These are phyloP conservation scores for Eumerus sabulonum DNA, from an alignment of 2,888 invertebrate species.

Conservation along the genomic window DNA sequence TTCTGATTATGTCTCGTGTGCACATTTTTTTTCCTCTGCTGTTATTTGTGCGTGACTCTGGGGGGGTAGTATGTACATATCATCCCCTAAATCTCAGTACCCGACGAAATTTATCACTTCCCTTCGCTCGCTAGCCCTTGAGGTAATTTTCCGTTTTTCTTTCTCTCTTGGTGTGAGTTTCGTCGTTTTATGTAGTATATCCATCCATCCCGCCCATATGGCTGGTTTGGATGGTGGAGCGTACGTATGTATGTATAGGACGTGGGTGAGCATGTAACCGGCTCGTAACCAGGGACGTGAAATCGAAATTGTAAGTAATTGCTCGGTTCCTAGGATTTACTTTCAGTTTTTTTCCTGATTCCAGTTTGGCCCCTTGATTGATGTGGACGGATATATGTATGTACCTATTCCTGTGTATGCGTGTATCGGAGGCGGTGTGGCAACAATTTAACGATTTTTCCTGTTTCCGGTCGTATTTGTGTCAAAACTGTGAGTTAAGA, in stretches of 20 bases:
- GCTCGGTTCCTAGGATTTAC: neutral
- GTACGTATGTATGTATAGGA: conserved; percentile 3
- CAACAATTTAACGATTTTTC: conserved; percentile 45
- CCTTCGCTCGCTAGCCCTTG: conserved; percentile 32
- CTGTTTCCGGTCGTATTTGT: conserved; percentile 31
- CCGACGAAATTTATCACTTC: conserved; percentile 41
- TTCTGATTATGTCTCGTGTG: conserved; percentile 62
- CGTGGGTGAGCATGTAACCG: neutral
- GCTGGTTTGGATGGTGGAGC: too few species aligned
- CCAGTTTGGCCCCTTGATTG: too few species aligned
- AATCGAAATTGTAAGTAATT: conserved; percentile 54
- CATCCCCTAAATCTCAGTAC: conserved; percentile 1
- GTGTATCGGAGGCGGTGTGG: conserved; percentile 13
- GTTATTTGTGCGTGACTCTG: conserved; percentile 26
- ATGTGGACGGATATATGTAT: conserved; percentile 32
- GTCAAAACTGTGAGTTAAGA: conserved; percentile 41
- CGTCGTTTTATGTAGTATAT: neutral
- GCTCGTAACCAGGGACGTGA: conserved; percentile 13
- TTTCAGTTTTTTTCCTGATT: too few species aligned
- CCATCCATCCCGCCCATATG: too few species aligned
- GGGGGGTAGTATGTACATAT: conserved; percentile 1
- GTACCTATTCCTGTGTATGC: neutral
- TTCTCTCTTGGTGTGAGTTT: neutral
- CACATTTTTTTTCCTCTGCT: conserved; percentile 7
- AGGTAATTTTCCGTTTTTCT: conserved; percentile 46